Percentiles rank a stretch among this genome's conserved stretches.
These are phyloP conservation scores for Myotis myotis DNA, from an alignment of 2,797 vertebrate genomes.

Conservation along the genomic window DNA sequence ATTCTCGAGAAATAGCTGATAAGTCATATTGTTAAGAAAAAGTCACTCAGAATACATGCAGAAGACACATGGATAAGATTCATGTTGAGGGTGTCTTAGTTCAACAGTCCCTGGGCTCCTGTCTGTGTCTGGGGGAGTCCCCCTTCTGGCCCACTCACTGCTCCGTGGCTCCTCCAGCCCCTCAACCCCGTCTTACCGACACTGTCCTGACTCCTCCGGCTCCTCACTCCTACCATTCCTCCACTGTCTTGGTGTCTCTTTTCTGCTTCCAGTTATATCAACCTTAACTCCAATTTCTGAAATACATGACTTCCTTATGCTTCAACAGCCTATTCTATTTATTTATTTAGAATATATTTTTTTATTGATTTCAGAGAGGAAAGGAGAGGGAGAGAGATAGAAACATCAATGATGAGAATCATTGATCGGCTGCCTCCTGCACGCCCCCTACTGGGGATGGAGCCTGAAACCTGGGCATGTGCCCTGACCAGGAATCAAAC, in stretches of 20 bases:
- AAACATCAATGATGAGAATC: too few relatives aligned
- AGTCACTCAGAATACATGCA: neutral
- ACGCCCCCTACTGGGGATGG: too few relatives aligned
- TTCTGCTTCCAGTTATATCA: neutral
- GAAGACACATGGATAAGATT: neutral
- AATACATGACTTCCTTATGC: neutral
- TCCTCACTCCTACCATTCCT: neutral
- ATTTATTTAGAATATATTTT: too few relatives aligned
- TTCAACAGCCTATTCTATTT: neutral
- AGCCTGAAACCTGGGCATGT: too few relatives aligned
- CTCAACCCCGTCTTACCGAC: rapidly evolving
- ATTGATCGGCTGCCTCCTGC: too few relatives aligned
- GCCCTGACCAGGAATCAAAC: too few relatives aligned
- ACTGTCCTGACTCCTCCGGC: too few relatives aligned
- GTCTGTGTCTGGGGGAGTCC: neutral
- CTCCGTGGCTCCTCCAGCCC: neutral
- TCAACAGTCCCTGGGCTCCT: too few relatives aligned
- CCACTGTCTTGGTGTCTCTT: neutral
- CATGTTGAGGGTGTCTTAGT: neutral
- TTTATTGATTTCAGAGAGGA: too few relatives aligned
- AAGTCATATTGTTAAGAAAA: neutral
- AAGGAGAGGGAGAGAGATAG: too few relatives aligned
- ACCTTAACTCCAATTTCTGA: neutral
- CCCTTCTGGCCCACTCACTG: neutral
- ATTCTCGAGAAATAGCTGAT: slow-evolving; percentile 11